Base-by-base conservation (phyloP, 1,140 invertebrate genomes). In the Hirudo medicinalis region DNA sequence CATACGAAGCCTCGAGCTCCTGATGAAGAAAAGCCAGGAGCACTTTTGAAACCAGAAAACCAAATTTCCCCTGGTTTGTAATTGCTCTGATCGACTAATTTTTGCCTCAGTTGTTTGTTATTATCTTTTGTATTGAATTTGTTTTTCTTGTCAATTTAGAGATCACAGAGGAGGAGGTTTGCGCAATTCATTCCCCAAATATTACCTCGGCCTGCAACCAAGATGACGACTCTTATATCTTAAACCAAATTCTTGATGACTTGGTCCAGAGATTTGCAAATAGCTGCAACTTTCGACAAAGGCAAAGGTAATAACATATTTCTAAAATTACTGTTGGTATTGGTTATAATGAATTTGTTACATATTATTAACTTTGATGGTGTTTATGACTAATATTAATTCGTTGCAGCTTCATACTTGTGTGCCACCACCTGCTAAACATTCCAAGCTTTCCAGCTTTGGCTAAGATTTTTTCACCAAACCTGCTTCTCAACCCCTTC, bases 351-450 rank as follows among this genome's bases (percentile, higher is more conserved):
- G 4, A 9, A 63, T n/a, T n/a, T 11, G 13, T 63, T 63, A 25
- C 8, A 25, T 63, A 13, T 22, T n/a, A 25, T 25, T 20, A 57
- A n/a, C 54, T 20, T 57, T 57, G 20, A 9, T 25, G 20, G 5
- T 3, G 22, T 63, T 32, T 3, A 32, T n/a, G 22, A 19, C 9
- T 63, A 13, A n/a, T 63, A 32, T 22, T 63, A 63, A 19, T 63
- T 63, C 17, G 13, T 63, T 63, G 2, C 57, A 63, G 57, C 57
- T 63, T 63, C 57, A 63, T 63, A 63, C 22, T 32, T 22, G 57
- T 63, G 8, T 63, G 57, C 57, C 57, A 63, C 20, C 57, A 63
- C 57, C 57, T 63, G 8, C 57, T 63, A 63, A 25, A 22, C 22
- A 63, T 32, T 32, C 57, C 57, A 22, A 20, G 29, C 13, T 32